Base-by-base conservation (phyloP, 2,797 vertebrate species). In the Sebastes jordani region DNA sequence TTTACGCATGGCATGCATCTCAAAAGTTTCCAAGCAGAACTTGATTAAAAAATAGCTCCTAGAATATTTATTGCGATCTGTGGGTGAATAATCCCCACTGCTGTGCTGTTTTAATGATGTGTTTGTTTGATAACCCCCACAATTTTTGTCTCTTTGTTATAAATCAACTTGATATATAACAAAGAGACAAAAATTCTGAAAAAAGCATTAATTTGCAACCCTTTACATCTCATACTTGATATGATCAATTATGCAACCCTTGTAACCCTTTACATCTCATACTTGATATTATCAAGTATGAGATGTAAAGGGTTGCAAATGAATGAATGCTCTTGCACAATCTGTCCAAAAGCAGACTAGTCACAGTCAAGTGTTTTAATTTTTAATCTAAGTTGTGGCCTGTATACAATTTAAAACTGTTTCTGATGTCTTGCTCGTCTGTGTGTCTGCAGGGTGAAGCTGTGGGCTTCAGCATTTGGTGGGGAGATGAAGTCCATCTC, bases 401-500 rank as follows among this genome's bases (percentile, higher is more conserved):
- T 30, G 11, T 55, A 1, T 62, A 22, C 36, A 7, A 65, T 29
- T 22, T 25, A 11, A 3, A 32, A 9, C 4, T 55, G 6, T 69
- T 3, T 80, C 29, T 56, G 6, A 20, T 52, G 58, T 60, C 3
- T 52, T 32, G 10, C 25, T 10, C 46, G 18, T 10, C 18, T 74
- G 18, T 71, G 60, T 87, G 23, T 80, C 85, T 81, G 22, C 93
- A 99, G 98, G 85, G 98, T 99, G 87, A 99, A 99, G 95, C 97
- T 99, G 59, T 99, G 98, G 98, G 98, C 98, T 95, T 99, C 98
- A 36, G 98, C 98, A 3, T 99, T 99, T 90, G 98, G 98, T 89
- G 98, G 98, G 63, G 98, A 99, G 93, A 98, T 99, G 94, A 98
- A 99, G 95, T 99, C 98, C 93, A 99, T 99, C 83, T 97, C 98